Evolutionary conservation across 2,113 vertebrate genomes (phyloP).

Genomic region (Lepisosteus osseus): DNA sequence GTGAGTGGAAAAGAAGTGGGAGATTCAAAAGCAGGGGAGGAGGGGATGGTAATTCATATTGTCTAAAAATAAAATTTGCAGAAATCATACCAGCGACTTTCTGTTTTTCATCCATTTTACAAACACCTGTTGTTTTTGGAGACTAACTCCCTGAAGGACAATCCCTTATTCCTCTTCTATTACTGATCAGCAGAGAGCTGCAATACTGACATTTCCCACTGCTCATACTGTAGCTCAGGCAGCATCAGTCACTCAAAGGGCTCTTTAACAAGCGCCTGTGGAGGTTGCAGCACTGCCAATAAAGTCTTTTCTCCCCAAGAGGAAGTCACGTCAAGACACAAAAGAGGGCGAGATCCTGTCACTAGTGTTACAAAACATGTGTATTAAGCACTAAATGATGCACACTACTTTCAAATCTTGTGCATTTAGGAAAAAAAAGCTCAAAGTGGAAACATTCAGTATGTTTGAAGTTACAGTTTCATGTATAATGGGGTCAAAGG

Average conservation of each 20-base stretch:
- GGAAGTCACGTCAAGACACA: background rate
- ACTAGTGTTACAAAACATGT: background rate
- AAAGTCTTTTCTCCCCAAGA: background rate
- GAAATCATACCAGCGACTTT: background rate
- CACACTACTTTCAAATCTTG: background rate
- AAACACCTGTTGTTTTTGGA: no score
- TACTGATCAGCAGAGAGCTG: background rate
- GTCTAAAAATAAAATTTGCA: background rate
- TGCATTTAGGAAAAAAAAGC: no score
- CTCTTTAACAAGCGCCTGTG: background rate
- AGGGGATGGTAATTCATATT: background rate
- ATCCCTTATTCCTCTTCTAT: background rate
- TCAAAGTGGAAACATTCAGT: no score
- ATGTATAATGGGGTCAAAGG: no score
- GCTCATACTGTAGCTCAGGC: background rate
- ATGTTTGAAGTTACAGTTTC: no score
- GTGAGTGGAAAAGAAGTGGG: no score
- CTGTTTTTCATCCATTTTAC: background rate
- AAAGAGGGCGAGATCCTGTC: constrained; percentile 1
- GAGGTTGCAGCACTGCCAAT: background rate
- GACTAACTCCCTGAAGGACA: constrained; percentile 4
- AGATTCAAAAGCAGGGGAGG: no score
- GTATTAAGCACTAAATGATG: background rate
- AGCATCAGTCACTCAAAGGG: background rate
- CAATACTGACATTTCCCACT: background rate